Conservation (phyloP, 2,888 invertebrate species). For the Athetis lepigone region DNA sequence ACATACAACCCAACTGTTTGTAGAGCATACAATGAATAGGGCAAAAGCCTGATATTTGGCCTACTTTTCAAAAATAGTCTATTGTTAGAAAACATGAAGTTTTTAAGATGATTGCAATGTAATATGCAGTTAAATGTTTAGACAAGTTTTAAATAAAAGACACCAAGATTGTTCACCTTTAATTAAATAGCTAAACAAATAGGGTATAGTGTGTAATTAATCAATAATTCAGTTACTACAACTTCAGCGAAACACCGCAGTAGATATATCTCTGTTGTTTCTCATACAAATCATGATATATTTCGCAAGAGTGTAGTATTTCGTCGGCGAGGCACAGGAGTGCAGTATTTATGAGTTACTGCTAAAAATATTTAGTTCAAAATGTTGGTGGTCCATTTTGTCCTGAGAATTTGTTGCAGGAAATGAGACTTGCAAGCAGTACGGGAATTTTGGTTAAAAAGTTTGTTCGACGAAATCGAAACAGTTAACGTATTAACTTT, state of each 20-base stretch:
- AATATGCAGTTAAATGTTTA: no score
- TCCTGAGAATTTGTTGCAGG: conserved; percentile 22
- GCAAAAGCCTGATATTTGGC: no score
- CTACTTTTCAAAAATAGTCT: no score
- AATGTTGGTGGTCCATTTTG: conserved; percentile 52
- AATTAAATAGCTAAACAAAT: no score
- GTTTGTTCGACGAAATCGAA: conserved; percentile 4
- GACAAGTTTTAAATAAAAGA: no score
- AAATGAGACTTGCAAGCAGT: conserved; percentile 8
- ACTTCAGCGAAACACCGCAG: background rate
- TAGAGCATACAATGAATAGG: no score
- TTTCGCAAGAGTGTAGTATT: conserved; percentile 59
- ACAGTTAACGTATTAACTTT: background rate
- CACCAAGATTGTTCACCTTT: no score
- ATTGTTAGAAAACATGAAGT: no score
- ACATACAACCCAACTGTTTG: no score
- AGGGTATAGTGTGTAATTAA: background rate
- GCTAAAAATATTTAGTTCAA: conserved; percentile 54
- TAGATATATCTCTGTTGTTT: conserved; percentile 32
- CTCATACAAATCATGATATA: conserved; percentile 35
- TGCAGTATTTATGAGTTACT: conserved; percentile 53
- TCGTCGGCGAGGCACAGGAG: conserved; percentile 53
- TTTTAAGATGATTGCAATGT: no score
- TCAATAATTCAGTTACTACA: background rate
- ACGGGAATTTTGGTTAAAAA: conserved; percentile 3